Evolutionary conservation across 23 tunicate species (phyloP).

Genomic region (Clavelina lepadiformis): DNA sequence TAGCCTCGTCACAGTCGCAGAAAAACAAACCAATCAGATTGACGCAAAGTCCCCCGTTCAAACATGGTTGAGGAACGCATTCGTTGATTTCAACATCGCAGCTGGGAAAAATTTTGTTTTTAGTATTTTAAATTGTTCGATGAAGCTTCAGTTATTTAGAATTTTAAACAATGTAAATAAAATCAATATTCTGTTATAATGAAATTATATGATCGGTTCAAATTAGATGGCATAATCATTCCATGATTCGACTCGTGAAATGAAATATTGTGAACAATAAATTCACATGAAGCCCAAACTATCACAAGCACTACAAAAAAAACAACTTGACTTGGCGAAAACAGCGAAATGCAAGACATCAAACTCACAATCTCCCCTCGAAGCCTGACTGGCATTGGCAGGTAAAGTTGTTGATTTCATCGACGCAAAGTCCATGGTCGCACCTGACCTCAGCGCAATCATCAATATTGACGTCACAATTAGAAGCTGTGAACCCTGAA

Average conservation of each 20-base stretch:
- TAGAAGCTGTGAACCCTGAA: conserved; percentile 29
- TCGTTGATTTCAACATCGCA: conserved; percentile 52
- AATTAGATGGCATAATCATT: background rate
- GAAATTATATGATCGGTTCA: background rate
- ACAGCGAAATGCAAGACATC: too few relatives aligned
- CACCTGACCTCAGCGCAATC: conserved; percentile 34
- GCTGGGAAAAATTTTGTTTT: conserved; percentile 6
- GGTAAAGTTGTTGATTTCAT: conserved; percentile 16
- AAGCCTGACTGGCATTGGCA: conserved; percentile 37
- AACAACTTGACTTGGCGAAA: too few relatives aligned
- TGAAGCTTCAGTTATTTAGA: background rate
- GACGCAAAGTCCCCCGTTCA: conserved; percentile 39
- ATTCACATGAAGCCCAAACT: too few relatives aligned
- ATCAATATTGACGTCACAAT: conserved; percentile 23
- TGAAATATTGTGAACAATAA: background rate
- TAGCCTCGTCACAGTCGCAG: conserved; percentile 45
- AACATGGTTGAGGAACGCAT: conserved; percentile 36
- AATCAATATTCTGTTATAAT: background rate
- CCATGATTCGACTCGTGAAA: background rate
- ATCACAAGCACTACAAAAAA: too few relatives aligned
- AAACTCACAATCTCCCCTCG: conserved; percentile 43
- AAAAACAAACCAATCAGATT: conserved; percentile 36
- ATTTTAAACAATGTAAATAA: background rate
- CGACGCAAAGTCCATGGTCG: conserved; percentile 29
- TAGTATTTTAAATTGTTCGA: background rate